phyloP scores from a whole-genome alignment of 64 coral and sea anemone genomes.

The Dendronephthya gigantea region DNA sequence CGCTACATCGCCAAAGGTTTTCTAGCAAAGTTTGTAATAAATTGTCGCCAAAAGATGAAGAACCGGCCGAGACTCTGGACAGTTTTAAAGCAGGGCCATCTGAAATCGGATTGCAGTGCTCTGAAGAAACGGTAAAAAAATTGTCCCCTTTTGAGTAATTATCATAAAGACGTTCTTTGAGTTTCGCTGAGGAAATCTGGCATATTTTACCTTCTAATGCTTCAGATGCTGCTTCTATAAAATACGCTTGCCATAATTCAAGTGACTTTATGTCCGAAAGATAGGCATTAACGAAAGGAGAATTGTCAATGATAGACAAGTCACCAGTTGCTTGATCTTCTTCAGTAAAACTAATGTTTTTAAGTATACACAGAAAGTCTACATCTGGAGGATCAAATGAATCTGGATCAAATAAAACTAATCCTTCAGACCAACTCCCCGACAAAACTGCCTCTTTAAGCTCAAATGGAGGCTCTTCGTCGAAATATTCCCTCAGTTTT shows the following conservation, averaged over 20 bases:
- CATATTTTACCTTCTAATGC: background rate
- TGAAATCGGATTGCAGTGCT: background rate
- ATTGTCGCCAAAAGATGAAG: background rate
- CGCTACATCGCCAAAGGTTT: background rate
- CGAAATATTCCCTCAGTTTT: background rate
- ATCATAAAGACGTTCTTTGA: background rate
- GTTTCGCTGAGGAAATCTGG: background rate
- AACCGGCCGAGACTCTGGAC: background rate
- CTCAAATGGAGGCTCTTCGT: background rate
- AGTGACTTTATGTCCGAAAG: background rate
- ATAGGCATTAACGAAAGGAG: background rate
- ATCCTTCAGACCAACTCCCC: background rate
- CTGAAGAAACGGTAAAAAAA: background rate
- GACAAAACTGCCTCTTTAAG: background rate
- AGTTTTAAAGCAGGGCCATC: background rate
- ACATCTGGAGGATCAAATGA: background rate
- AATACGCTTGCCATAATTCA: background rate
- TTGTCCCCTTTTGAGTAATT: background rate
- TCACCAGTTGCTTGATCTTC: background rate
- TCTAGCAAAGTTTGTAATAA: background rate
- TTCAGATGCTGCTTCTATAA: background rate
- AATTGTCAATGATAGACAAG: background rate
- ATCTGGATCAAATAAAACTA: background rate
- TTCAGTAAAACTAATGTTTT: constrained; percentile 4
- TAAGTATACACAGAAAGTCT: background rate